Evolutionary conservation across 2,888 invertebrate genomes (phyloP).

Genomic region (Galerucella pusilla): DNA sequence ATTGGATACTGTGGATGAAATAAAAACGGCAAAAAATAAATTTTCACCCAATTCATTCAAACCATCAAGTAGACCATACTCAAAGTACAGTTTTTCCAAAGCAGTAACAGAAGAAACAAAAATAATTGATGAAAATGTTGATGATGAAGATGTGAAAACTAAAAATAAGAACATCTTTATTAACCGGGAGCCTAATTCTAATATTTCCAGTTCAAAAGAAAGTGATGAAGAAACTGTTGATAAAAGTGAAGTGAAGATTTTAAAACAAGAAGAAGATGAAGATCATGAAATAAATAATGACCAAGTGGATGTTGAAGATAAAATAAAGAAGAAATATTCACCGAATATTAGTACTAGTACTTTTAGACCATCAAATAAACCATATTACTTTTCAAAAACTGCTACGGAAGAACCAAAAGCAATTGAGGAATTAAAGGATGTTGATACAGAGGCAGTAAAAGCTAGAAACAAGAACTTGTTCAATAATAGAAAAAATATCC

Average conservation of each 20-base stretch:
- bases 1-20: neutral
- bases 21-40: conserved; percentile 41
- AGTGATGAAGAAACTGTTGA: neutral
- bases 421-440: conserved; percentile 55
- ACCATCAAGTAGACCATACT: conserved; percentile 27
- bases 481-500: conserved; percentile 32
- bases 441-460: conserved; percentile 67
- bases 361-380: conserved; percentile 28
- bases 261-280: neutral
- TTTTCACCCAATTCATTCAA: conserved; percentile 52
- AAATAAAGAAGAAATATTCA: conserved; percentile 47
- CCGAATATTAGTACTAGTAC: conserved; percentile 56
- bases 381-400: conserved; percentile 6
- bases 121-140: conserved; percentile 58
- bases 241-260: neutral
- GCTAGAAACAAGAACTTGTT: conserved; percentile 69
- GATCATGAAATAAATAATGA: neutral
- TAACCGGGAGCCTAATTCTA: conserved; percentile 26
- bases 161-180: conserved; percentile 68
- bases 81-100: conserved; percentile 32
- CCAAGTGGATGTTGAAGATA: neutral
- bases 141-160: conserved; percentile 67
- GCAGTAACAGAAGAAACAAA: conserved; percentile 45
- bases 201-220: conserved; percentile 24
- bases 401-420: neutral